Base-by-base conservation (phyloP, 64 coral and sea anemone species). In the Porites lutea region DNA sequence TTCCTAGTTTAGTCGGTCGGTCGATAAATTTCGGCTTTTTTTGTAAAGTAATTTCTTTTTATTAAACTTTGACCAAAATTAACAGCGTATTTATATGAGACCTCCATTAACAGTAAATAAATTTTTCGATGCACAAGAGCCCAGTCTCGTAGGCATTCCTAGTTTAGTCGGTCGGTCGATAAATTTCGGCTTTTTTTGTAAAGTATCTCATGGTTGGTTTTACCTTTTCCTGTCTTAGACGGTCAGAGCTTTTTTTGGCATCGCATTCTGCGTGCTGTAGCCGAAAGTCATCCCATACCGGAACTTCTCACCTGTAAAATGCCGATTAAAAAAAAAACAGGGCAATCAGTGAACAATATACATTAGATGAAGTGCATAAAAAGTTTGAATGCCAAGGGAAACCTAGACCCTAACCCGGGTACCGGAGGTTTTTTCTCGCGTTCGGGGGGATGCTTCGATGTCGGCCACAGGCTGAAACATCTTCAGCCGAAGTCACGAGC, bases 261-360 rank as follows among this genome's bases (percentile, higher is more conserved):
- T 74, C 59, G 95, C 95, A 16, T 90, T 91, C 59, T 91, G 89
- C 18, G 95, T 97, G 50, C 95, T 97, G 88, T 94, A 93, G 13
- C 95, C 95, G 88, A 97, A 97, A 54, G 95, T 97, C 92, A 89
- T 94, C 0, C 95, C 95, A 91, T 94, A 97, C 64, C 95, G 92
- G 88, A 97, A 97, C 57, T 97, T 97, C 78, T 97, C 95, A 9
- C 95, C 95, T 97, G 82, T 0, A 91, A 57, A 74, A 14, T 48
- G 3, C 2, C 27, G 27, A 37, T 37, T 37, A 37, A 37, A 37
- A 37, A 37, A 37, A 37, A 37, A 37, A 37, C 27, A 37, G 27
- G 27, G 27, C 27, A 37, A 37, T 37, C 27, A 37, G 27, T 37
- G 27, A 37, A 37, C 27, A 37, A 37, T 37, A 37, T 37, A 37